Evolutionary conservation across 2,113 vertebrate species (phyloP).

Genomic region (Boulengeromyrus knoepffleri): DNA sequence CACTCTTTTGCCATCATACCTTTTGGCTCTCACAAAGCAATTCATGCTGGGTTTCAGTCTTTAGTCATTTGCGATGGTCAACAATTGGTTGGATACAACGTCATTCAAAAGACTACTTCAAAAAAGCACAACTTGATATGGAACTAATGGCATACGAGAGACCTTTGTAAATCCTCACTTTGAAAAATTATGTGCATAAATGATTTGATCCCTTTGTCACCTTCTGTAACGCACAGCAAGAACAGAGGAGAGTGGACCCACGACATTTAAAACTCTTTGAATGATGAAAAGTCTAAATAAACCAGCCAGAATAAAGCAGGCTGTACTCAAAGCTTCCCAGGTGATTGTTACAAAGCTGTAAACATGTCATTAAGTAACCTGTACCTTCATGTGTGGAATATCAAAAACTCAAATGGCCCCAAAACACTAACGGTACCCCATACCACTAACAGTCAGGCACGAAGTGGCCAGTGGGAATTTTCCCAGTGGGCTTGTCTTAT

Average conservation of each 20-base stretch:
- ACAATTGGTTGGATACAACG: neutral
- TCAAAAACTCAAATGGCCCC: neutral
- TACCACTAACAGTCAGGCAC: neutral
- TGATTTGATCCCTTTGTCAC: neutral
- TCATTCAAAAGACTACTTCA: neutral
- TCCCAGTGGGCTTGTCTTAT: neutral
- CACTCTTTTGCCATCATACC: neutral
- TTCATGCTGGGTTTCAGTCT: neutral
- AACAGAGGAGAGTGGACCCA: neutral
- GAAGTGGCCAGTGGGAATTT: neutral
- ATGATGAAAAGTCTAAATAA: neutral
- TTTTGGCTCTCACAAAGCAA: neutral
- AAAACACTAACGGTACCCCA: neutral
- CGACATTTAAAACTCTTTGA: neutral
- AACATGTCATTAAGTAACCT: slow-evolving; percentile 1
- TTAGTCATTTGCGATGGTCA: neutral
- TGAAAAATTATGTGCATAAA: slow-evolving; percentile 5
- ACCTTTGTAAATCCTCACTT: slow-evolving; percentile 3
- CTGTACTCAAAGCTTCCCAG: neutral
- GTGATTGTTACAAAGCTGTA: neutral
- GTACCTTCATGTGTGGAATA: neutral
- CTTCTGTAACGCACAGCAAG: neutral
- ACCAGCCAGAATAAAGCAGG: neutral
- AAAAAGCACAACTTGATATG: neutral
- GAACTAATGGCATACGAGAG: neutral